phyloP scores from a whole-genome alignment of 2,113 vertebrate species.

The Felis catus region DNA sequence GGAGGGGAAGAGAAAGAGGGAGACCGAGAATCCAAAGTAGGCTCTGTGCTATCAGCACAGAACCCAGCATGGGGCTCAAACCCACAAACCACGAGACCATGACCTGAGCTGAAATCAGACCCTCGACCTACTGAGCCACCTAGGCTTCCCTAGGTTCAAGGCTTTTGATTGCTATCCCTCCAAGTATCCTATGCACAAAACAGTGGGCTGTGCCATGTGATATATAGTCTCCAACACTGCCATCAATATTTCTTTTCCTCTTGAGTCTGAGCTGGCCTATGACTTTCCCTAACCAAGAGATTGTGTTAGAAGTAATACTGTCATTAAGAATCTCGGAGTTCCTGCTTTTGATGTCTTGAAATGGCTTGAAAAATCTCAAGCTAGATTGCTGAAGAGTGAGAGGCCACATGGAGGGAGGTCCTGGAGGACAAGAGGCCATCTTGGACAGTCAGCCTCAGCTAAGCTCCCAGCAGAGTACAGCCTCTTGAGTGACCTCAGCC shows the following conservation, averaged over 20 bases:
- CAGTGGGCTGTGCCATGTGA: neutral
- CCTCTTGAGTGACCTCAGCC: neutral
- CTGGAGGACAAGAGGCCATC: neutral
- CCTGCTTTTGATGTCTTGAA: neutral
- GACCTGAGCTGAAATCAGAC: too few relatives aligned
- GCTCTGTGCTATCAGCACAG: too few relatives aligned
- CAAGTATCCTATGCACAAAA: neutral
- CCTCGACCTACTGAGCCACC: too few relatives aligned
- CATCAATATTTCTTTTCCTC: neutral
- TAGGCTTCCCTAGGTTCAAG: neutral
- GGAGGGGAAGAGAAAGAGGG: too few relatives aligned
- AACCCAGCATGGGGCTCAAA: too few relatives aligned
- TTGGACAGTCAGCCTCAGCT: neutral
- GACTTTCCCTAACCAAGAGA: neutral
- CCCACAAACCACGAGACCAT: too few relatives aligned
- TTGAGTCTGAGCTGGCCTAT: neutral
- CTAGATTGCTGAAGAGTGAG: neutral
- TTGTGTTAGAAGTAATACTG: neutral
- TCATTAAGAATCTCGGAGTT: neutral
- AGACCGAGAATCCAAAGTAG: too few relatives aligned
- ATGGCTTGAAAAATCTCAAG: neutral
- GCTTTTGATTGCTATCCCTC: neutral
- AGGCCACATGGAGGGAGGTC: neutral
- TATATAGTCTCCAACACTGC: neutral
- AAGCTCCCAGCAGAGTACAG: neutral